Conservation (phyloP, 2,797 vertebrate species). For the Graptemys geographica region DNA sequence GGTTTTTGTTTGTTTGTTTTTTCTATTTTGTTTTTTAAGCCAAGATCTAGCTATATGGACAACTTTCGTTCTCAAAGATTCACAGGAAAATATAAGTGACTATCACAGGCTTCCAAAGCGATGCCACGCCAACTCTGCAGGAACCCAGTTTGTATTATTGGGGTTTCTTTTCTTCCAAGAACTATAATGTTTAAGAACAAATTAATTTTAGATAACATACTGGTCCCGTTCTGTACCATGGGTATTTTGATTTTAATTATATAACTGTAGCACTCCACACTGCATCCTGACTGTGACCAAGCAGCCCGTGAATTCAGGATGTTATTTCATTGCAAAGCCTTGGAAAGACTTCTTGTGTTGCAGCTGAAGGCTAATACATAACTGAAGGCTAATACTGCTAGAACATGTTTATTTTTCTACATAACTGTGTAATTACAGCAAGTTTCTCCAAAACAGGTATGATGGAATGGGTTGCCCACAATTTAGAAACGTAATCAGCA, state of each 20-base stretch:
- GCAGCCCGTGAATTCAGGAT: background rate
- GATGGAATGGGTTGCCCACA: background rate
- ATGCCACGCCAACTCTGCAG: background rate
- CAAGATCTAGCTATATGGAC: slow-evolving; percentile 11
- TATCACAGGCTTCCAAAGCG: background rate
- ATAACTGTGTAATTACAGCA: background rate
- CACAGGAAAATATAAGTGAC: background rate
- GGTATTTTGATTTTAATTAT: background rate
- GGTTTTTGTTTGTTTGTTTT: background rate
- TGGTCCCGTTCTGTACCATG: background rate
- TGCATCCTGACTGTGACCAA: background rate
- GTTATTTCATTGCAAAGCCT: background rate
- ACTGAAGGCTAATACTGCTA: background rate
- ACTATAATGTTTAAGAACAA: background rate
- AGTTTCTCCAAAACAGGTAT: background rate
- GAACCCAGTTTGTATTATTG: background rate
- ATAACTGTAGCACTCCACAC: background rate
- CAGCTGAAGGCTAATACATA: background rate
- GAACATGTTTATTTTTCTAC: background rate
- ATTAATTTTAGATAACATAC: background rate
- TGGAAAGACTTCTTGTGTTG: background rate
- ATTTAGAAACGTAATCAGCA: background rate
- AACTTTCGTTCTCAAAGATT: background rate
- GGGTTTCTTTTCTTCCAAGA: background rate
- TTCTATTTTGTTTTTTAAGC: background rate